Evolutionary conservation across 2,113 vertebrate genomes (phyloP).

Genomic region (Microtus richardsoni): DNA sequence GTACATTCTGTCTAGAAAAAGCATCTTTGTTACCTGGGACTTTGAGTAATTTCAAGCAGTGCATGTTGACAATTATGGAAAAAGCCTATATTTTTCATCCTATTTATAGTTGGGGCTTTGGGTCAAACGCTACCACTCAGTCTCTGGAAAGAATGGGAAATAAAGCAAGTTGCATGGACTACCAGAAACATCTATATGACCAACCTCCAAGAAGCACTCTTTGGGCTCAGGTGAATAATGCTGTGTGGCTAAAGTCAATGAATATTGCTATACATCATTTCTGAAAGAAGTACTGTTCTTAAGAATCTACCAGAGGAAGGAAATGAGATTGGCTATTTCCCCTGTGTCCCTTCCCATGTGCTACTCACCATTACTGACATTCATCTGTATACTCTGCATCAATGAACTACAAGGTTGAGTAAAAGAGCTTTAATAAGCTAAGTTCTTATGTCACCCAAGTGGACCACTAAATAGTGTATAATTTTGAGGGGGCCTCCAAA

Average conservation of each 20-base stretch:
- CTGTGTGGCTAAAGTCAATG: neutral
- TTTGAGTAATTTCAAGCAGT: neutral
- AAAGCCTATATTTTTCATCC: neutral
- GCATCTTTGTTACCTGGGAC: neutral
- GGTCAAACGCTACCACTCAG: neutral
- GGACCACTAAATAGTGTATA: neutral
- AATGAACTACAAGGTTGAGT: neutral
- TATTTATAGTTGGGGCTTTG: neutral
- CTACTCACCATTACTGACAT: neutral
- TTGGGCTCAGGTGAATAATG: neutral
- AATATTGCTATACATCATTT: no score
- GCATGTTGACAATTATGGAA: neutral
- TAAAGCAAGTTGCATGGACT: neutral
- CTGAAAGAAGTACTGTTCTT: neutral
- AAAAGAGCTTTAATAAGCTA: neutral
- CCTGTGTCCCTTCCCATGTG: no score
- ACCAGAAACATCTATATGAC: neutral
- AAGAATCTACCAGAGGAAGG: neutral
- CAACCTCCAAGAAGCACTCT: neutral
- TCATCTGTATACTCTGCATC: neutral
- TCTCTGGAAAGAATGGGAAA: neutral
- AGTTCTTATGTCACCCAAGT: neutral
- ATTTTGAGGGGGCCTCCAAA: neutral
- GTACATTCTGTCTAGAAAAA: neutral
- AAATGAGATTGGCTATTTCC: neutral